Base-by-base conservation (phyloP, 2,888 invertebrate species). In the Spisula subtruncata region DNA sequence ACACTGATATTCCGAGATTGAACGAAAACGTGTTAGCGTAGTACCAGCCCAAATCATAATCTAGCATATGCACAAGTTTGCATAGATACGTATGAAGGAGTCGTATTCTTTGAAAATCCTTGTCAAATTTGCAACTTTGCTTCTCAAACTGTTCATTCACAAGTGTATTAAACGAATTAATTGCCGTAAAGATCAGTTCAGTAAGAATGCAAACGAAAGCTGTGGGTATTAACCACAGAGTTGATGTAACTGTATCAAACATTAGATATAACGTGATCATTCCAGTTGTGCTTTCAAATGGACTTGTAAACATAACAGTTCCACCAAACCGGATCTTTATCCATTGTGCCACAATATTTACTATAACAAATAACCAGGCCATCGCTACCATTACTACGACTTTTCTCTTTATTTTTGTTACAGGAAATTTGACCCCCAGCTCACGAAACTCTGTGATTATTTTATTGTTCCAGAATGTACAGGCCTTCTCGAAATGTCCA, bases 81-180 rank as follows among this genome's bases (percentile, higher is more conserved):
- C 88, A 54, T 14, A 85, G 6, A 16, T 89, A 54, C 10, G 82
- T 35, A 56, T 89, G 85, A 29, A 88, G 82, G 14, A 10, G 71
- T 5, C 88, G 88, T 14, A 81, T 12, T 35, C 75, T 48, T 0
- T 85, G 25, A 41, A 85, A 87, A 41, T 82, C 46, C 0, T 16
- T 10, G 18, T 32, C 32, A 5, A 56, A 10, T 80, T 80, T 48
- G 29, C 54, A n/a, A n/a, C 16, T n/a, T 5, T 32, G 14, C 32
- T 66, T 66, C 10, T n/a, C 25, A 41, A 60, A 83, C 6, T 25
- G 10, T n/a, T 1, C 20, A 12, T n/a, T 1, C n/a, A 14, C 14
- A 46, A 66, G 66, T n/a, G 56, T 35, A 41, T 87, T 83, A 0
- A 46, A n/a, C 18, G 83, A 60, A 46, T n/a, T 35, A 18, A 83